phyloP scores from a whole-genome alignment of 2,113 vertebrate genomes.

The Embiotoca jacksoni region DNA sequence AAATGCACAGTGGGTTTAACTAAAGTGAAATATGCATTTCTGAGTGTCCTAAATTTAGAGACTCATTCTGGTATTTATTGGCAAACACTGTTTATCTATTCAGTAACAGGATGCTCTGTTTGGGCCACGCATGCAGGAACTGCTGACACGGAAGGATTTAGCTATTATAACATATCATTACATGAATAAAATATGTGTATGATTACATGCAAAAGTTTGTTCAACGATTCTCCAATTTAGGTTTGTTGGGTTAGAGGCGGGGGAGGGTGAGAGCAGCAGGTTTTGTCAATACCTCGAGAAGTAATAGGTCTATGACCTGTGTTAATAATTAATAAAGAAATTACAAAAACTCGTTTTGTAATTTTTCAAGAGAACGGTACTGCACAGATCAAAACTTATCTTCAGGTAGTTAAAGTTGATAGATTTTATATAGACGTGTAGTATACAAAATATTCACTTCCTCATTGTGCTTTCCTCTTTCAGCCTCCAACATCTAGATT shows the following conservation, averaged over 20 bases:
- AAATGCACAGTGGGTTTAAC: slow-evolving; percentile 33
- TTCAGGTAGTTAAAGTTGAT: neutral
- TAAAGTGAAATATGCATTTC: slow-evolving; percentile 40
- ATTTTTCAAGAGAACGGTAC: slow-evolving; percentile 19
- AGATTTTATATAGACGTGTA: no score
- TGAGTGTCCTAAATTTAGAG: slow-evolving; percentile 52
- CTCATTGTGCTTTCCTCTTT: slow-evolving; percentile 5
- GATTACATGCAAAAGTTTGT: slow-evolving; percentile 78
- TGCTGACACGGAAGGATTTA: slow-evolving; percentile 62
- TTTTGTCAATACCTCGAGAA: slow-evolving; percentile 58
- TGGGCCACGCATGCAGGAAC: slow-evolving; percentile 49
- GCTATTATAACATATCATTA: slow-evolving; percentile 75
- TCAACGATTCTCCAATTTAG: slow-evolving; percentile 69
- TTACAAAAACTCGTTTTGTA: slow-evolving; percentile 49
- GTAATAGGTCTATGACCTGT: slow-evolving; percentile 60
- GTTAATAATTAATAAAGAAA: slow-evolving; percentile 60
- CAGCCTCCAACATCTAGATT: slow-evolving; percentile 31
- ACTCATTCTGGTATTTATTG: slow-evolving; percentile 45
- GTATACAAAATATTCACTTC: neutral
- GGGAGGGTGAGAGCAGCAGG: neutral
- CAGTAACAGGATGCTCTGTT: slow-evolving; percentile 59
- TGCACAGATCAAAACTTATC: slow-evolving; percentile 12
- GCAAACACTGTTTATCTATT: slow-evolving; percentile 59
- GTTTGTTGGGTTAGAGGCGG: slow-evolving; percentile 55
- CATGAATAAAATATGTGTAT: slow-evolving; percentile 79